Conservation (phyloP, 2,888 invertebrate species). For the Patella pellucida region DNA sequence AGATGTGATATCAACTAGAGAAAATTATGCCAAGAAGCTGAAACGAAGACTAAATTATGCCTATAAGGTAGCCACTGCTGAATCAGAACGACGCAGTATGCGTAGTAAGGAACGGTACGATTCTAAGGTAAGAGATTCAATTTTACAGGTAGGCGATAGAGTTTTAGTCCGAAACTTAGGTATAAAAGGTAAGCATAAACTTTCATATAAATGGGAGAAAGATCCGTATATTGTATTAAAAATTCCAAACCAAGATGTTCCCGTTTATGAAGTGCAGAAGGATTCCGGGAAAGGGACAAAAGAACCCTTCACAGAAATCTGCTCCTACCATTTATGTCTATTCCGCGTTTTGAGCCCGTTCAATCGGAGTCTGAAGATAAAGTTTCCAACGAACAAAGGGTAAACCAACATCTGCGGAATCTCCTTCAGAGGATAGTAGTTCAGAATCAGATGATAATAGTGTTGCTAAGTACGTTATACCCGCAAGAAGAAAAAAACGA, state of each 20-base stretch:
- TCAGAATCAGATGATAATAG: too few species aligned
- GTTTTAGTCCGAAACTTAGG: slow-evolving; percentile 14
- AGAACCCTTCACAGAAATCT: slow-evolving; percentile 19
- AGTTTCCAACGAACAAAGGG: too few species aligned
- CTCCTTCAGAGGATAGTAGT: too few species aligned
- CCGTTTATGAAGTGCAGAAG: slow-evolving; percentile 15
- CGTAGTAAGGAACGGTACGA: too few species aligned
- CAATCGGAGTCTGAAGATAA: too few species aligned
- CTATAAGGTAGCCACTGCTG: neutral
- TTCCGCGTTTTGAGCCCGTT: too few species aligned
- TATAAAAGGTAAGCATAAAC: slow-evolving; percentile 15
- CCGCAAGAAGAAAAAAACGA: too few species aligned
- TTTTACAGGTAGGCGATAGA: slow-evolving; percentile 9
- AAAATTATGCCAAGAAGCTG: neutral
- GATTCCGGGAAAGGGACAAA: neutral
- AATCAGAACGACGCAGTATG: neutral
- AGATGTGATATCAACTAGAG: neutral
- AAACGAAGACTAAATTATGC: neutral
- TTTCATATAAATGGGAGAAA: slow-evolving; percentile 18
- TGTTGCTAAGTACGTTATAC: too few species aligned
- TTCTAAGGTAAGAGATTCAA: neutral
- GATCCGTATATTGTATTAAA: slow-evolving; percentile 12
- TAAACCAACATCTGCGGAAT: too few species aligned
- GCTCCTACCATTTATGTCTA: neutral
- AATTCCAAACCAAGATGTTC: slow-evolving; percentile 12